phyloP scores from a whole-genome alignment of 35 echinoderm and acorn worm species.

The Chiridota heheva region DNA sequence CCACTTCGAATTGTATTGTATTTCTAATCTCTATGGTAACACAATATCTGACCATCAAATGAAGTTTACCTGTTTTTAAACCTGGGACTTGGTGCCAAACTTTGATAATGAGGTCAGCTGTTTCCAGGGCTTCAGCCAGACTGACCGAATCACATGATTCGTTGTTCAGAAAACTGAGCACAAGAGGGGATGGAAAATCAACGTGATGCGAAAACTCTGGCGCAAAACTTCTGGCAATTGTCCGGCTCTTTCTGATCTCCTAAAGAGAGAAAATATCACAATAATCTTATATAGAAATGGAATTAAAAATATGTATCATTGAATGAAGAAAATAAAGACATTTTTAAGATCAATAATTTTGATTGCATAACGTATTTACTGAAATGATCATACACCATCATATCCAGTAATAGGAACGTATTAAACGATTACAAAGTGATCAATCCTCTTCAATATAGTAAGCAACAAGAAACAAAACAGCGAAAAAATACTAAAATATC shows the following conservation, averaged over 20 bases:
- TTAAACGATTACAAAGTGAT: no score
- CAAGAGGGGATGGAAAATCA: conserved; percentile 81
- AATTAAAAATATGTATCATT: neutral
- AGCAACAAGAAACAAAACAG: no score
- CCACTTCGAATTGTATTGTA: no score
- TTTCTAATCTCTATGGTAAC: neutral
- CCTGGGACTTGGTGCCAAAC: conserved; percentile 97
- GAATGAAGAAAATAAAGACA: neutral
- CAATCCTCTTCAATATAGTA: no score
- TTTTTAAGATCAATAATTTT: no score
- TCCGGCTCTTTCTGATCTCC: conserved; percentile 75
- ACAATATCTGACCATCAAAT: neutral
- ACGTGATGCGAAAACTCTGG: conserved; percentile 91
- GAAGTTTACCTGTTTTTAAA: conserved; percentile 66
- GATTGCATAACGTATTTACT: no score
- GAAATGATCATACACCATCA: no score
- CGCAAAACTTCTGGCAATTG: conserved; percentile 79
- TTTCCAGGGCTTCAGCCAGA: conserved; percentile 85
- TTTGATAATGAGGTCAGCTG: conserved; percentile 76
- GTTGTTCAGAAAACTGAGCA: conserved; percentile 34
- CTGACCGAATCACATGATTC: conserved; percentile 12
- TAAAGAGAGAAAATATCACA: conserved; percentile 15
- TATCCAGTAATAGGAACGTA: no score
- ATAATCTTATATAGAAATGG: neutral
- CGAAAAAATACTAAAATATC: no score